Conservation (phyloP, 2,888 invertebrate genomes). For the Iphiclides podalirius region DNA sequence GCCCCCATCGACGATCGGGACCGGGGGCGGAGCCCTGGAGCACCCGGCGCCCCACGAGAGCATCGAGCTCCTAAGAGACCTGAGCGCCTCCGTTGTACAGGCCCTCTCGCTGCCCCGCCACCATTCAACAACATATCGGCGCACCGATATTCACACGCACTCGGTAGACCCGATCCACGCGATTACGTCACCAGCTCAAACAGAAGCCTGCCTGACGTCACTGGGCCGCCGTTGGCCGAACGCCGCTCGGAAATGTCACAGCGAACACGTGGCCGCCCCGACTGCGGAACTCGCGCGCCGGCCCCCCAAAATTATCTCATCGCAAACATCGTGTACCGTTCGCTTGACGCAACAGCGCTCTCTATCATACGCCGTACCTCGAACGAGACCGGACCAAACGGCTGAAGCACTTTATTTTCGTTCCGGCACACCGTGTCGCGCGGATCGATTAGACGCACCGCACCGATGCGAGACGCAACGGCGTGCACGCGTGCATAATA, state of each 20-base stretch:
- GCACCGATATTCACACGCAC: slow-evolving; percentile 50
- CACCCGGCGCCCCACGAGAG: slow-evolving; percentile 64
- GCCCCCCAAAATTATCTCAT: slow-evolving; percentile 58
- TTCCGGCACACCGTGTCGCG: slow-evolving; percentile 6
- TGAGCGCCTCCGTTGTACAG: slow-evolving; percentile 77
- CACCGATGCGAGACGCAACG: neutral
- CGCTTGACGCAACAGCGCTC: no score
- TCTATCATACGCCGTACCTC: slow-evolving; percentile 41
- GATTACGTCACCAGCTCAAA: neutral
- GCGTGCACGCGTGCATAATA: neutral
- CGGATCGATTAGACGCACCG: slow-evolving; percentile 18
- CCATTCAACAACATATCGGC: slow-evolving; percentile 76
- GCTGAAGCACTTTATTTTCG: slow-evolving; percentile 26
- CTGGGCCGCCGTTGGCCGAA: no score
- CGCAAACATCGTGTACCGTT: slow-evolving; percentile 55
- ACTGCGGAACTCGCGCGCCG: slow-evolving; percentile 38
- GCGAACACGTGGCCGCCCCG: slow-evolving; percentile 44
- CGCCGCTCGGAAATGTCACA: slow-evolving; percentile 21
- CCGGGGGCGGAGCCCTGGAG: slow-evolving; percentile 44
- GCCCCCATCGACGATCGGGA: slow-evolving; percentile 41
- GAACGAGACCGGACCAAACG: slow-evolving; percentile 20
- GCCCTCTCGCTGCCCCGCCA: slow-evolving; percentile 57
- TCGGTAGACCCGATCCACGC: slow-evolving; percentile 45
- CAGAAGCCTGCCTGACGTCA: neutral
- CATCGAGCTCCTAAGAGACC: slow-evolving; percentile 73